Conservation (phyloP, 37 sponge, comb jelly and placozoan species). For the Eunapius fragilis region DNA sequence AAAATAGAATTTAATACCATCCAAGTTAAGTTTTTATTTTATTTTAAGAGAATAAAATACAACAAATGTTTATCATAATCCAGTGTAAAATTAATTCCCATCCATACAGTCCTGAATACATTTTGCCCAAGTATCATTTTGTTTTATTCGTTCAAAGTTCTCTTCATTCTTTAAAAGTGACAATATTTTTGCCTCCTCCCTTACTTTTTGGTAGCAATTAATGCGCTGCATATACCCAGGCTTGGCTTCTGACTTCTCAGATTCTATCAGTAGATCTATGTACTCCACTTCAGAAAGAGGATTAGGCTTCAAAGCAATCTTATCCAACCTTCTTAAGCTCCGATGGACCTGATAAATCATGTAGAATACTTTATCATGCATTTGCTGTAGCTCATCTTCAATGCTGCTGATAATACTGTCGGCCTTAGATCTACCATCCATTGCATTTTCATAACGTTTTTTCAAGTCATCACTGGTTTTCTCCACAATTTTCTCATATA, state of each 20-base stretch:
- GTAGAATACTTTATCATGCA: neutral
- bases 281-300: constrained; percentile 50
- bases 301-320: constrained; percentile 60
- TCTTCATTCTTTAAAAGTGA: too few species aligned
- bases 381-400: neutral
- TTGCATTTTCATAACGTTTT: constrained; percentile 13
- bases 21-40: too few species aligned
- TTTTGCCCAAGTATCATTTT: too few species aligned
- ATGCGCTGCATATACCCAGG: constrained; percentile 31
- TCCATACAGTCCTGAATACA: too few species aligned
- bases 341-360: constrained; percentile 22
- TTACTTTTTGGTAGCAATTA: neutral
- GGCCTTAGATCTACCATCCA: neutral
- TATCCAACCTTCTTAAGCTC: constrained; percentile 9
- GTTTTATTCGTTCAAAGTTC: too few species aligned
- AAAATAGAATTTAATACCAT: too few species aligned
- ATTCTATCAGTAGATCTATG: constrained; percentile 55
- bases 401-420: constrained; percentile 17
- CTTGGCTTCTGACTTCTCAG: constrained; percentile 36
- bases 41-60: too few species aligned
- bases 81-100: too few species aligned
- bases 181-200: neutral
- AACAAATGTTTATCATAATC: too few species aligned
- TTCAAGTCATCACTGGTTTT: constrained; percentile 28
- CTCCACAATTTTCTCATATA: neutral